Conservation (phyloP, 2,113 vertebrate species). For the Oreochromis spilurus region DNA sequence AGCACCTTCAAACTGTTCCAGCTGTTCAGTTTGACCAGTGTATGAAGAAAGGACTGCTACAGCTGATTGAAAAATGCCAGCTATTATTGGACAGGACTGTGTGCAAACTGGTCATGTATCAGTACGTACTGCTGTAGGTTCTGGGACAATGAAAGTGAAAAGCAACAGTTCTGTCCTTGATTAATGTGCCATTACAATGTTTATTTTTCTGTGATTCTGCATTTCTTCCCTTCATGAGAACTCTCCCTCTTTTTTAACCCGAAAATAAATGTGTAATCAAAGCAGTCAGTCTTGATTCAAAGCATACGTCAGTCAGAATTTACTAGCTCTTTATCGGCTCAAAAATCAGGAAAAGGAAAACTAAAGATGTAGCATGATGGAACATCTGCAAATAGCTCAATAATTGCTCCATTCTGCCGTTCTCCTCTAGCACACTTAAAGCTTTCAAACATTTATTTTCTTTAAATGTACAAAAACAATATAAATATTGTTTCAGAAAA, state of each 20-base stretch:
- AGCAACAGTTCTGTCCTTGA: conserved; percentile 50
- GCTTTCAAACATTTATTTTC: background rate
- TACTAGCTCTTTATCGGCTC: background rate
- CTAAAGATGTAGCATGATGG: background rate
- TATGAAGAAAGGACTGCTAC: background rate
- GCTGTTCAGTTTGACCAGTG: background rate
- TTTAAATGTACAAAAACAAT: background rate
- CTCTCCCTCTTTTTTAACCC: background rate
- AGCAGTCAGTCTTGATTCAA: background rate
- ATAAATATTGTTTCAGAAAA: conserved; percentile 23
- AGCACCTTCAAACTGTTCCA: background rate
- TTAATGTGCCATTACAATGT: conserved; percentile 39
- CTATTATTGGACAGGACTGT: background rate
- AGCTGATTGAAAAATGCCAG: background rate
- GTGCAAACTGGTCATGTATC: background rate
- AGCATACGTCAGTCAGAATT: conserved; percentile 5
- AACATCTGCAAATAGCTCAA: conserved; percentile 6
- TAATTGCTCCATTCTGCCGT: background rate
- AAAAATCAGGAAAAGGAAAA: background rate
- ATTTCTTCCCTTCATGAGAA: conserved; percentile 33
- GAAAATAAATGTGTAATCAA: conserved; percentile 36
- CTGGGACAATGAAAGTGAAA: conserved; percentile 69
- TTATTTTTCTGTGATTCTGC: conserved; percentile 63
- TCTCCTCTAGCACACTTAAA: background rate
- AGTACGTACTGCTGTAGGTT: conserved; percentile 38